Percentiles rank a stretch among this genome's conserved stretches.
Conservation (phyloP, 2,888 invertebrate genomes). For the Mythimna ferrago region DNA sequence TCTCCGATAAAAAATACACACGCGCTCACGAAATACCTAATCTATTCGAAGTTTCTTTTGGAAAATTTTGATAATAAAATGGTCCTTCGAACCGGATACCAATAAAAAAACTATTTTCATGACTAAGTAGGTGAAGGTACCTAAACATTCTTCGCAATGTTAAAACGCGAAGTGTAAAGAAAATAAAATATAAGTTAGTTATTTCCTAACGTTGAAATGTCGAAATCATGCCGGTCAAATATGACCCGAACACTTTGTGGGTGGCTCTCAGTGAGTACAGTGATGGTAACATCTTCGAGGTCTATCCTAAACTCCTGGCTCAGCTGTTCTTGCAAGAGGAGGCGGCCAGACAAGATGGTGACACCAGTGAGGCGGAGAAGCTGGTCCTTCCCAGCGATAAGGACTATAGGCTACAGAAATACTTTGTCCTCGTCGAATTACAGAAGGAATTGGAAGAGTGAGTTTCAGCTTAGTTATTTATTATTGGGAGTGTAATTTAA, state of each 20-base stretch:
- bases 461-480: slow-evolving; percentile 50
- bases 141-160: background rate
- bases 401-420: slow-evolving; percentile 92
- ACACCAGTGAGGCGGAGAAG: slow-evolving; percentile 87
- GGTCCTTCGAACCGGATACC: slow-evolving; percentile 2
- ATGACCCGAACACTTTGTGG: slow-evolving; percentile 87
- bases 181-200: background rate
- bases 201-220: slow-evolving; percentile 64
- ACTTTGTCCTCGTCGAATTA: slow-evolving; percentile 92
- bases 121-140: no score
- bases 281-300: slow-evolving; percentile 92
- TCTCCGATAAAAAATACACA: slow-evolving; percentile 45
- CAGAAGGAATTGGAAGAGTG: slow-evolving; percentile 88
- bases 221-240: slow-evolving; percentile 77
- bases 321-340: slow-evolving; percentile 90
- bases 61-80: background rate
- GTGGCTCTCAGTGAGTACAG: slow-evolving; percentile 90
- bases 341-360: slow-evolving; percentile 83
- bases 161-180: background rate
- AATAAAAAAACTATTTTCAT: background rate
- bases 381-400: slow-evolving; percentile 93
- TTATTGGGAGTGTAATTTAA: no score
- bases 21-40: slow-evolving; percentile 19
- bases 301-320: slow-evolving; percentile 92
- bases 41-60: slow-evolving; percentile 1